Conservation (phyloP, 2,888 invertebrate species). For the Antheraea yamamai region DNA sequence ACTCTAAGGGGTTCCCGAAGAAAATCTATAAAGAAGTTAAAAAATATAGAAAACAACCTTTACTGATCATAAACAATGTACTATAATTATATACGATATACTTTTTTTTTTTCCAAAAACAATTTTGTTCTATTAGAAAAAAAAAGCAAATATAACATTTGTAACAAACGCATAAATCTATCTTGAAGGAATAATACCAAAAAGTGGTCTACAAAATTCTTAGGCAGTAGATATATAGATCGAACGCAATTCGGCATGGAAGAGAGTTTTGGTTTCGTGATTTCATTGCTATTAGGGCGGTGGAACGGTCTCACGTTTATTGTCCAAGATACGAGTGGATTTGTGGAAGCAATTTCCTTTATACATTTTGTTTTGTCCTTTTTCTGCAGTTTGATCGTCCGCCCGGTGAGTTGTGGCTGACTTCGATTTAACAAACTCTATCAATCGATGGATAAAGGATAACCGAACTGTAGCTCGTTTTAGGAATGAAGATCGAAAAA, state of each 20-base stretch:
- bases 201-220: slow-evolving; percentile 57
- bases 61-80: background rate
- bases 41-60: background rate
- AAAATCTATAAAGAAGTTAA: background rate
- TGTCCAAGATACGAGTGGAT: slow-evolving; percentile 82
- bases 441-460: slow-evolving; percentile 65
- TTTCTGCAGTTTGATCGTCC: slow-evolving; percentile 80
- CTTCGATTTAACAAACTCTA: slow-evolving; percentile 75
- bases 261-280: slow-evolving; percentile 81
- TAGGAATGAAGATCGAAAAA: slow-evolving; percentile 56
- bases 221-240: slow-evolving; percentile 50
- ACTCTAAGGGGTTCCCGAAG: too few species aligned
- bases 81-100: background rate
- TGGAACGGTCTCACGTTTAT: slow-evolving; percentile 77
- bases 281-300: slow-evolving; percentile 82
- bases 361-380: slow-evolving; percentile 83
- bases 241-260: slow-evolving; percentile 61
- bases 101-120: background rate
- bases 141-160: slow-evolving; percentile 1
- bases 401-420: slow-evolving; percentile 74
- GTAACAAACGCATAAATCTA: background rate
- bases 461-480: slow-evolving; percentile 59
- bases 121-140: background rate
- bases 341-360: slow-evolving; percentile 83
- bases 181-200: slow-evolving; percentile 5